Percentiles rank a stretch among this genome's conserved stretches.
Evolutionary conservation across 1,140 invertebrate genomes (phyloP).

Genomic region (Drosophila saltans): DNA sequence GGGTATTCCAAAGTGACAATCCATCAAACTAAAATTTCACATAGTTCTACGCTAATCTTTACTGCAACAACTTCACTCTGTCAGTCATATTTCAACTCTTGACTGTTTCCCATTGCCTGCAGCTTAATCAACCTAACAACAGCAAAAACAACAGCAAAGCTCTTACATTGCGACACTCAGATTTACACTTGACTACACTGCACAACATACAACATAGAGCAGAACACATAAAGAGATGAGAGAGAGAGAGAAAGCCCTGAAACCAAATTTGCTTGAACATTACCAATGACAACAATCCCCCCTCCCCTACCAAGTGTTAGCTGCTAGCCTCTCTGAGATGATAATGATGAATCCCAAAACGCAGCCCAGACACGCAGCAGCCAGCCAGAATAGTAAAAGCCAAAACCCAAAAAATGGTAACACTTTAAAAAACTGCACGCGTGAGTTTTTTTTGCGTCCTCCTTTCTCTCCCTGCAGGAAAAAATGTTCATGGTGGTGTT

Average conservation of each 20-base stretch:
- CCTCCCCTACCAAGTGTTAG: neutral
- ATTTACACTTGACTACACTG: conserved; percentile 53
- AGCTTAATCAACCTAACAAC: conserved; percentile 41
- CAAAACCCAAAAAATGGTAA: conserved; percentile 38
- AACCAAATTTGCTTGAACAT: conserved; percentile 49
- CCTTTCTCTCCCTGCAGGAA: conserved; percentile 16
- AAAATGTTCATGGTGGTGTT: conserved; percentile 25
- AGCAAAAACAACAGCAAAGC: conserved; percentile 1
- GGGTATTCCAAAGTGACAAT: no score
- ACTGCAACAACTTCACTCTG: conserved; percentile 5
- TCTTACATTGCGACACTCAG: conserved; percentile 27
- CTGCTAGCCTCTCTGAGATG: conserved; percentile 26
- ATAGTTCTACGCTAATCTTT: no score
- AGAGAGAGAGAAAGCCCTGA: neutral
- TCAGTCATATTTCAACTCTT: conserved; percentile 1
- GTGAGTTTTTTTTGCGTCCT: neutral
- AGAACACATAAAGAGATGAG: neutral
- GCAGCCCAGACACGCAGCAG: conserved; percentile 34
- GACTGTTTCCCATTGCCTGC: conserved; percentile 15
- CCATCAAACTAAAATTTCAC: no score
- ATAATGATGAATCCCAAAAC: conserved; percentile 56
- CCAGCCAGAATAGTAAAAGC: conserved; percentile 21
- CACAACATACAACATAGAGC: conserved; percentile 23
- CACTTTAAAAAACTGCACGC: conserved; percentile 53
- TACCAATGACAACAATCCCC: conserved; percentile 54